Percentiles rank a stretch among this genome's conserved stretches.
Conservation (phyloP, 2,797 vertebrate species). For the Labeo calbasu region DNA sequence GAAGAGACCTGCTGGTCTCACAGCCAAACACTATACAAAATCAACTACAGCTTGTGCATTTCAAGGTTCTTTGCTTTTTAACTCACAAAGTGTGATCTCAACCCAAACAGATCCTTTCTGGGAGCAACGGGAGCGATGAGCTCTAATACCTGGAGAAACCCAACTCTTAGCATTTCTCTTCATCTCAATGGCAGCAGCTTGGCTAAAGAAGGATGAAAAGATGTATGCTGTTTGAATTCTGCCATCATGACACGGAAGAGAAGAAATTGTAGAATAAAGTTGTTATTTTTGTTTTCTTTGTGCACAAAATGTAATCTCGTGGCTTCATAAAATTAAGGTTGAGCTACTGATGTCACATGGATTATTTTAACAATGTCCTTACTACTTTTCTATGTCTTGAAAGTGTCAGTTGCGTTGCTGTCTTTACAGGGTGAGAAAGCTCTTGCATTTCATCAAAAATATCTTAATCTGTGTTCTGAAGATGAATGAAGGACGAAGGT, state of each 20-base stretch:
- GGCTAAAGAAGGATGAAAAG: not conserved
- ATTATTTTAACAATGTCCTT: too few relatives aligned
- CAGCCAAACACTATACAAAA: conserved; percentile 21
- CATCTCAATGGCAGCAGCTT: not conserved
- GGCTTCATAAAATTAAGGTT: too few relatives aligned
- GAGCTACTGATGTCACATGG: too few relatives aligned
- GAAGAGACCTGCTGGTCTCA: conserved; percentile 28
- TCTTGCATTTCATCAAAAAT: too few relatives aligned
- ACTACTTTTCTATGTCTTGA: too few relatives aligned
- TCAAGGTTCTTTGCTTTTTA: conserved; percentile 25
- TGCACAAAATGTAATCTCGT: too few relatives aligned
- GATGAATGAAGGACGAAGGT: too few relatives aligned
- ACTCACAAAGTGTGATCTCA: conserved; percentile 1
- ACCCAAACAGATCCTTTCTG: conserved; percentile 11
- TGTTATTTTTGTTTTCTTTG: too few relatives aligned
- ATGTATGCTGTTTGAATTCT: not conserved
- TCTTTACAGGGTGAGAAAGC: too few relatives aligned
- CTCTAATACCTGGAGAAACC: not conserved
- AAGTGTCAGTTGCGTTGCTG: too few relatives aligned
- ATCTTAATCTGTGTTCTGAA: too few relatives aligned
- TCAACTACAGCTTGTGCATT: conserved; percentile 21
- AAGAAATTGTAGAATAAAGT: too few relatives aligned
- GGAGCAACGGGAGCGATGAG: not conserved
- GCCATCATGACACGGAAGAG: not conserved
- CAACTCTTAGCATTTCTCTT: not conserved